Evolutionary conservation across 1,140 invertebrate genomes (phyloP), one percentile per base, ranked within the genome.

Genomic region (Liolophura sinensis): DNA sequence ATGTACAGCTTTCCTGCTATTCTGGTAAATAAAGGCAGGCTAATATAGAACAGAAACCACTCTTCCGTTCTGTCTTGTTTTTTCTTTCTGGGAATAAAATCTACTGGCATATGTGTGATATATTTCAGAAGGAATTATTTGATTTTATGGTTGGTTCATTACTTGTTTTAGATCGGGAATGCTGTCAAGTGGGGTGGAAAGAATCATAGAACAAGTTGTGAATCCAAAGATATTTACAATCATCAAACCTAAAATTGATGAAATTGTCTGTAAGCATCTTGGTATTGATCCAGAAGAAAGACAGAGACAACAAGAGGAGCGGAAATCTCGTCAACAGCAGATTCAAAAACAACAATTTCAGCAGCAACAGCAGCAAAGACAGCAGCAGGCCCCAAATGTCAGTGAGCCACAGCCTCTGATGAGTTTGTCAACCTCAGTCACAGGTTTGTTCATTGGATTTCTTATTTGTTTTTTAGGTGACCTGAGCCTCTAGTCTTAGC

Each of bases 181-280:
- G 83, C 83, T 95, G 67, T 89, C 91, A 68, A 89, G 84, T 86
- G 95, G 95, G 24, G 92, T 97, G 6, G 94, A 96, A 81, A 88
- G 94, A 72, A 95, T 98, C 67, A 93, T 97, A 0, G 94, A 97
- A 82, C 95, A 97, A 87, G 93, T 96, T 0, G 93, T 97, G 0
- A 95, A 96, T 84, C 93, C 94, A 5, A 96, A 96, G 87, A 91
- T 96, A 9, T 89, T 91, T 69, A 76, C 84, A 40, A 88, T 94
- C 3, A 95, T 97, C 79, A 90, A 93, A 77, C 92, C 94, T 11
- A 91, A 93, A 87, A 93, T 97, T 57, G 93, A 95, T 83, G 92
- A 95, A 76, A 89, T 94, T 15, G 91, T 96, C 0, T 96, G 94
- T 79, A 91, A 92, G 77, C 93, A 91, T 80, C 83, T 96, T n/a